Conservation (phyloP, 1,140 invertebrate genomes). For the Choristoneura fumiferana region DNA sequence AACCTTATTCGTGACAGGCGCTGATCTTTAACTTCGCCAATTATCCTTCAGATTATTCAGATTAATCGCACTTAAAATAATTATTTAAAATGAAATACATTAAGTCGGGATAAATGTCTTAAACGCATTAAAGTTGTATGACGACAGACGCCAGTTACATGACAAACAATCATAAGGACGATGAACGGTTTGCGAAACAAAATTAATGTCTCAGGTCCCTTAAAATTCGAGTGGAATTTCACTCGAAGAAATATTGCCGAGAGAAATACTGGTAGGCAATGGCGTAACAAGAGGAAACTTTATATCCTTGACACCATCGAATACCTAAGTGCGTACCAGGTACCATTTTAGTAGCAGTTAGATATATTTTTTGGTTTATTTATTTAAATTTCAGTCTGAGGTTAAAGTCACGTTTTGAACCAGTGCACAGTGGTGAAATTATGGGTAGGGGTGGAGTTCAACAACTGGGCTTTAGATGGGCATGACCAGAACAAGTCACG, state of each 20-base stretch:
- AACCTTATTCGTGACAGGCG: too few species aligned
- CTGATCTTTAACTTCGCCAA: not conserved
- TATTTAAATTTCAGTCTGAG: too few species aligned
- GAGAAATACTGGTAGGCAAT: constrained; percentile 3
- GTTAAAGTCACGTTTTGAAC: too few species aligned
- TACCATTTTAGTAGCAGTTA: too few species aligned
- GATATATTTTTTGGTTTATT: too few species aligned
- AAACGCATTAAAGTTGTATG: constrained; percentile 16
- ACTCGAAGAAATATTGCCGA: constrained; percentile 17
- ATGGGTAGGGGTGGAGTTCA: too few species aligned
- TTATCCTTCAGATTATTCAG: constrained; percentile 7
- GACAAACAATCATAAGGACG: constrained; percentile 13
- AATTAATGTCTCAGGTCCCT: constrained; percentile 10
- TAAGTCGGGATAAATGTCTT: constrained; percentile 16
- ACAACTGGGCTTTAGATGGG: too few species aligned
- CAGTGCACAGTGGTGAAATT: too few species aligned
- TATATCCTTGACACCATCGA: constrained; percentile 15
- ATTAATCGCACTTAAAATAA: constrained; percentile 14
- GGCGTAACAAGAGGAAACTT: constrained; percentile 18
- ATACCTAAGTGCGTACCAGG: too few species aligned
- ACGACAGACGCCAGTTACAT: constrained; percentile 6
- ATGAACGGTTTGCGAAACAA: constrained; percentile 12
- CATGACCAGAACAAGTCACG: too few species aligned
- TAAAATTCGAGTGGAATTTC: constrained; percentile 5
- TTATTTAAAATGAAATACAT: constrained; percentile 12